A percentile compares a stretch with the other conserved stretches of the same genome.
Conservation (phyloP, 2,113 vertebrate species). For the Melanerpes formicivorus region DNA sequence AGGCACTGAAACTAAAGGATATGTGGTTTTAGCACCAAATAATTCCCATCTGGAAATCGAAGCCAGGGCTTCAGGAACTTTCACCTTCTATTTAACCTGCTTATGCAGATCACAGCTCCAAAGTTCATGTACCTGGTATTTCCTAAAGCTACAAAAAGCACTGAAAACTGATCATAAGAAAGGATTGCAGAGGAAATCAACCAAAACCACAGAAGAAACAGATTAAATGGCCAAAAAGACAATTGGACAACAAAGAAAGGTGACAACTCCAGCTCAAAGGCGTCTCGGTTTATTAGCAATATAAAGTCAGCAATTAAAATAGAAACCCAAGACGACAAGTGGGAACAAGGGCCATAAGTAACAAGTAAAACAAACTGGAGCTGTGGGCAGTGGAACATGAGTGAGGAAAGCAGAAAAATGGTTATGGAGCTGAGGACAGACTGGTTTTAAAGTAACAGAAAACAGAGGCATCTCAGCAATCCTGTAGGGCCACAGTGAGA, state of each 20-base stretch:
- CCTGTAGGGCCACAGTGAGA: not conserved
- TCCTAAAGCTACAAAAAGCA: constrained; percentile 8
- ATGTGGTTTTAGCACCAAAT: not conserved
- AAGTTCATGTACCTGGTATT: not conserved
- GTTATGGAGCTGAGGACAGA: not conserved
- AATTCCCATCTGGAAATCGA: constrained; percentile 51
- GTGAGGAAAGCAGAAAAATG: not conserved
- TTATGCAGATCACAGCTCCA: constrained; percentile 20
- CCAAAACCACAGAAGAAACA: not conserved
- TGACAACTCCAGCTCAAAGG: not conserved
- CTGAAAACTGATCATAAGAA: constrained; percentile 18
- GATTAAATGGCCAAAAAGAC: not conserved
- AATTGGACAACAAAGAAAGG: not conserved
- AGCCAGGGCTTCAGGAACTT: constrained; percentile 25
- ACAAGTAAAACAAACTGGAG: not conserved
- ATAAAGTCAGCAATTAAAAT: not conserved
- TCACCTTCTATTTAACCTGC: constrained; percentile 35
- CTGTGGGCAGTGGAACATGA: not conserved
- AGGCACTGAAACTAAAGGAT: not conserved
- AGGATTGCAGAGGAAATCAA: not conserved
- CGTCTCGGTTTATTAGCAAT: not conserved
- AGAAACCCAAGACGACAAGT: not conserved
- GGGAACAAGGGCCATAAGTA: not conserved
- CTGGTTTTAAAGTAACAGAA: not conserved
- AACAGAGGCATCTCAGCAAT: not conserved